Evolutionary conservation across 1,140 invertebrate genomes (phyloP).

Genomic region (Streblospio benedicti): DNA sequence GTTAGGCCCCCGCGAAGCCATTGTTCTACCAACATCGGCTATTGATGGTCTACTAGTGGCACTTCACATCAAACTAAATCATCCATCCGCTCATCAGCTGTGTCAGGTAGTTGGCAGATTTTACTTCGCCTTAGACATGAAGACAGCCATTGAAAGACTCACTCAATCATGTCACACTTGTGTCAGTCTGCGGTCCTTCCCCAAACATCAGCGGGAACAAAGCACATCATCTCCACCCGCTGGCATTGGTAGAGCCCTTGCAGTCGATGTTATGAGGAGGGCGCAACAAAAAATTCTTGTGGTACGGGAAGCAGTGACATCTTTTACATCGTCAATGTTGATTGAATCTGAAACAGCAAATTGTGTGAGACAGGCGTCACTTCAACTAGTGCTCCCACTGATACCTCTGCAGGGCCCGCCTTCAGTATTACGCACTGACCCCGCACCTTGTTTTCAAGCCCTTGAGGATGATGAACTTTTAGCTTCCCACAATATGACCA

Average conservation of each 20-base stretch:
- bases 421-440: slow-evolving; percentile 18
- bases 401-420: slow-evolving; percentile 14
- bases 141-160: slow-evolving; percentile 8
- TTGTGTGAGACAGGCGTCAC: background rate
- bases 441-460: slow-evolving; percentile 20
- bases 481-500: slow-evolving; percentile 3
- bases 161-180: slow-evolving; percentile 13
- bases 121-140: slow-evolving; percentile 21
- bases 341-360: background rate
- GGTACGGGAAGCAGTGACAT: background rate
- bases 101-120: background rate
- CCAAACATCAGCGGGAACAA: background rate
- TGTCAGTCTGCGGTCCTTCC: slow-evolving; percentile 11
- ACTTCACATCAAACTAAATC: too few relatives aligned
- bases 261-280: slow-evolving; percentile 10
- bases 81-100: too few relatives aligned
- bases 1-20: too few relatives aligned
- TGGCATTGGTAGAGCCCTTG: slow-evolving; percentile 16
- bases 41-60: too few relatives aligned
- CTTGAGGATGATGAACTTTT: slow-evolving; percentile 17
- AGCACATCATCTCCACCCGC: slow-evolving; percentile 13
- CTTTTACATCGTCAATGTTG: background rate
- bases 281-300: background rate
- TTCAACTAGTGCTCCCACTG: background rate
- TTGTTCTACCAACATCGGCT: too few relatives aligned